Evolutionary conservation across 2,113 vertebrate genomes (phyloP).

Genomic region (Crotalus horridus): DNA sequence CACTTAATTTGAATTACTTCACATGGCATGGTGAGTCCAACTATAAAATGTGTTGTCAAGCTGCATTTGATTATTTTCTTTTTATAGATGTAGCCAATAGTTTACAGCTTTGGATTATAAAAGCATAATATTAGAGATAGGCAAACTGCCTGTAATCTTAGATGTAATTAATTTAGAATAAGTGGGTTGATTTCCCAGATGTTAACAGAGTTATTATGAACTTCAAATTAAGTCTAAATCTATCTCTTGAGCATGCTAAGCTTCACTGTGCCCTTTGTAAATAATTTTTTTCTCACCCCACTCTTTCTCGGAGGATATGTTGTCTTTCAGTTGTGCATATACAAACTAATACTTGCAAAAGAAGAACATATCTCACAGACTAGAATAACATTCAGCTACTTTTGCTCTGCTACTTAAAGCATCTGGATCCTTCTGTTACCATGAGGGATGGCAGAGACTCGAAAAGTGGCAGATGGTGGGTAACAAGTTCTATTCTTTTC

Average conservation of each 20-base stretch:
- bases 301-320: not conserved
- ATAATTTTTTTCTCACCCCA: not conserved
- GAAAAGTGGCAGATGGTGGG: not conserved
- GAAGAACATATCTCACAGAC: not conserved
- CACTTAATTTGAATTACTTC: constrained; percentile 37
- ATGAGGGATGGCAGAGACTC: not conserved
- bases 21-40: not conserved
- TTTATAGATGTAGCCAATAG: not conserved
- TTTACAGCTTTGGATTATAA: not conserved
- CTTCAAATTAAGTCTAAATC: constrained; percentile 6
- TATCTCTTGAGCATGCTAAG: not conserved
- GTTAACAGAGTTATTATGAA: constrained; percentile 5
- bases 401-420: not conserved
- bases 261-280: not conserved
- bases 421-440: not conserved
- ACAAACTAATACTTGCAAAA: not conserved
- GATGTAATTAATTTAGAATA: constrained; percentile 12
- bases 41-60: constrained; percentile 38
- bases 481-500: not conserved
- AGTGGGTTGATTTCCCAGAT: constrained; percentile 1
- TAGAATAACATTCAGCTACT: not conserved
- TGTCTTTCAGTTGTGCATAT: not conserved
- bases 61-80: constrained; percentile 8
- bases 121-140: not conserved
- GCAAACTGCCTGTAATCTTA: not conserved